A percentile compares a stretch with the other conserved stretches of the same genome.
Evolutionary conservation across 2,888 invertebrate genomes (phyloP).

Genomic region (Crematogaster levior): DNA sequence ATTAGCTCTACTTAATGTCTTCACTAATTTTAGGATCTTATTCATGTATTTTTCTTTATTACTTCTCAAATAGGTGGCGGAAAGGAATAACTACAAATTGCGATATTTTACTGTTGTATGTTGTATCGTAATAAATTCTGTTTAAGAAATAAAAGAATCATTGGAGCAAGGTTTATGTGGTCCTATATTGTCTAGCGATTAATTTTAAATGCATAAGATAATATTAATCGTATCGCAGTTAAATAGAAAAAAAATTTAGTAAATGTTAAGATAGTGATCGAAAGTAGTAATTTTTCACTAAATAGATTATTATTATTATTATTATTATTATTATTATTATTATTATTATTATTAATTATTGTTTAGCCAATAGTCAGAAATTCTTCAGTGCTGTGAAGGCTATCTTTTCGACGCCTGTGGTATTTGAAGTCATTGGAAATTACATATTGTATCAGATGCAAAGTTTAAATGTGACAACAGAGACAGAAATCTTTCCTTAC

Average conservation of each 20-base stretch:
- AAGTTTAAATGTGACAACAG: slow-evolving; percentile 69
- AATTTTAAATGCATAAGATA: slow-evolving; percentile 77
- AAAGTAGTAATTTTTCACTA: slow-evolving; percentile 84
- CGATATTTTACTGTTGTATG: slow-evolving; percentile 84
- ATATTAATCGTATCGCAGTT: slow-evolving; percentile 82
- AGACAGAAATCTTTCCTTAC: slow-evolving; percentile 74
- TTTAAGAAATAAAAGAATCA: slow-evolving; percentile 82
- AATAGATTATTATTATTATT: slow-evolving; percentile 78
- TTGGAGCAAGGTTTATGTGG: slow-evolving; percentile 86
- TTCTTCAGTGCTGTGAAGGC: slow-evolving; percentile 85
- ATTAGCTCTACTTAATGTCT: slow-evolving; percentile 85
- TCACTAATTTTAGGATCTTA: slow-evolving; percentile 82
- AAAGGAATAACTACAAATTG: slow-evolving; percentile 81
- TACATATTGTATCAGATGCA: slow-evolving; percentile 76
- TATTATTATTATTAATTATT: slow-evolving; percentile 70
- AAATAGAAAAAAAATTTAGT: slow-evolving; percentile 84
- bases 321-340: too few species aligned
- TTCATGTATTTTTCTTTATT: slow-evolving; percentile 75
- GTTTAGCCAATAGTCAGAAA: slow-evolving; percentile 83
- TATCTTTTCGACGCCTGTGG: slow-evolving; percentile 81
- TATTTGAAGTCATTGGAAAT: slow-evolving; percentile 81
- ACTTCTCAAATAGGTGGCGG: slow-evolving; percentile 82
- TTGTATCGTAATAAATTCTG: slow-evolving; percentile 82
- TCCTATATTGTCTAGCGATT: slow-evolving; percentile 83
- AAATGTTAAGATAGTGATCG: slow-evolving; percentile 82